These are phyloP conservation scores for Zelostemma sp. DNA, from an alignment of 1,140 invertebrate genomes.

Conservation along the genomic window DNA sequence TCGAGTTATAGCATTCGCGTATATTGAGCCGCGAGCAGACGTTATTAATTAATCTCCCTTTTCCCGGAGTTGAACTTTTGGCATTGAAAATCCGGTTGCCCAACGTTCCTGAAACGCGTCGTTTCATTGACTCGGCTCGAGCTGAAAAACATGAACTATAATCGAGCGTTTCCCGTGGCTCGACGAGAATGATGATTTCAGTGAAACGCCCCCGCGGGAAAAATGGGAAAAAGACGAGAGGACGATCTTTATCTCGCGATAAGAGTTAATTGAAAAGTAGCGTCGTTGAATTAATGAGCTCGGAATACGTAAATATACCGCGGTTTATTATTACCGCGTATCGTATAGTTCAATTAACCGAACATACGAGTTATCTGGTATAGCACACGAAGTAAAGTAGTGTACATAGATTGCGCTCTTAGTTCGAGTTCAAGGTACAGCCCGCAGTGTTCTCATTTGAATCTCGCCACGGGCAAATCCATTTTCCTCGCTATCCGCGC, in stretches of 20 bases:
- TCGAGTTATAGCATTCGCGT: background rate
- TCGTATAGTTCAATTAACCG: background rate
- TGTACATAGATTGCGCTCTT: background rate
- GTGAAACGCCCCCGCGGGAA: background rate
- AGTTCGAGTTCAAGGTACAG: slow-evolving; percentile 8
- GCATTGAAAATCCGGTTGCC: slow-evolving; percentile 3
- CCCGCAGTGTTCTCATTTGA: background rate
- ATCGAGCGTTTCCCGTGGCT: too few species aligned
- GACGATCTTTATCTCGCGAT: background rate
- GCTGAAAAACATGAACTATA: too few species aligned
- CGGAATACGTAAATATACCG: too few species aligned
- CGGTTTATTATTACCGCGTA: background rate
- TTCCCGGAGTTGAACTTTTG: slow-evolving; percentile 4
- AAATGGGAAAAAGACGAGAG: slow-evolving; percentile 12
- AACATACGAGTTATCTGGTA: background rate
- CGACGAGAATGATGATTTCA: background rate
- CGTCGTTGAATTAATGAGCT: background rate
- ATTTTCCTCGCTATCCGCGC: too few species aligned
- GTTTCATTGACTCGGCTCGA: background rate
- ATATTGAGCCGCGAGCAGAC: slow-evolving; percentile 3
- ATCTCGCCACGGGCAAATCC: background rate
- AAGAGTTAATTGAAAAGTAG: background rate
- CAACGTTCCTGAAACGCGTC: background rate
- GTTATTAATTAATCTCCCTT: slow-evolving; percentile 5
- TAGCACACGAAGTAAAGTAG: background rate